Evolutionary conservation across 2,888 invertebrate species (phyloP).

Genomic region (Rhaphigaster nebulosa): DNA sequence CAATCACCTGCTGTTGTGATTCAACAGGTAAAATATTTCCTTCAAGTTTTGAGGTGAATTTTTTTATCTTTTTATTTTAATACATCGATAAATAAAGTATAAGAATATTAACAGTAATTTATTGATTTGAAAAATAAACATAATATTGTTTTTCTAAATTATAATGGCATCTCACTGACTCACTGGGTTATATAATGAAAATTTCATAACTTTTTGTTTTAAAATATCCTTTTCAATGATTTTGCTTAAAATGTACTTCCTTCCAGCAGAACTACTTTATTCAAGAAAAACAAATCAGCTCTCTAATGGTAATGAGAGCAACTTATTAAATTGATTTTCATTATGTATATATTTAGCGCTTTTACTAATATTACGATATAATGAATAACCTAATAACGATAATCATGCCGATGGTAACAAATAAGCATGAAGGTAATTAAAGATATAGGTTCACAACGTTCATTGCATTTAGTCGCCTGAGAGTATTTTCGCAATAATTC

Average conservation of each 20-base stretch:
- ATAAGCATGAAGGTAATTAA: not conserved
- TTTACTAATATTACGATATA: not conserved
- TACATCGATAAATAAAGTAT: not conserved
- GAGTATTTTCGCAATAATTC: not conserved
- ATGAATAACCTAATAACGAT: not conserved
- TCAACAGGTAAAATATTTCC: slow-evolving; percentile 36
- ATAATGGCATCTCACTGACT: not conserved
- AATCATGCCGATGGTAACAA: not conserved
- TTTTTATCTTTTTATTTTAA: not conserved
- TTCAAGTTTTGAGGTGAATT: not conserved
- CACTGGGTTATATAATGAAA: not conserved
- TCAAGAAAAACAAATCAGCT: not conserved
- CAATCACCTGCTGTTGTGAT: slow-evolving; percentile 12
- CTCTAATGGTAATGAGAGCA: not conserved
- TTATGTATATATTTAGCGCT: not conserved
- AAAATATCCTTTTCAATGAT: not conserved
- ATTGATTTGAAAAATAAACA: not conserved
- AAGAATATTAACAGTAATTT: not conserved
- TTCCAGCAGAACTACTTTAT: not conserved
- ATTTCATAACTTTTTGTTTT: not conserved
- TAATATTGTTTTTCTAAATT: not conserved
- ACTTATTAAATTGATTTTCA: not conserved
- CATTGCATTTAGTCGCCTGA: not conserved
- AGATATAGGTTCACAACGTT: not conserved
- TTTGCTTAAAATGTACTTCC: not conserved